Evolutionary conservation across 2,113 vertebrate genomes (phyloP).

Genomic region (Rhinolophus sinicus): DNA sequence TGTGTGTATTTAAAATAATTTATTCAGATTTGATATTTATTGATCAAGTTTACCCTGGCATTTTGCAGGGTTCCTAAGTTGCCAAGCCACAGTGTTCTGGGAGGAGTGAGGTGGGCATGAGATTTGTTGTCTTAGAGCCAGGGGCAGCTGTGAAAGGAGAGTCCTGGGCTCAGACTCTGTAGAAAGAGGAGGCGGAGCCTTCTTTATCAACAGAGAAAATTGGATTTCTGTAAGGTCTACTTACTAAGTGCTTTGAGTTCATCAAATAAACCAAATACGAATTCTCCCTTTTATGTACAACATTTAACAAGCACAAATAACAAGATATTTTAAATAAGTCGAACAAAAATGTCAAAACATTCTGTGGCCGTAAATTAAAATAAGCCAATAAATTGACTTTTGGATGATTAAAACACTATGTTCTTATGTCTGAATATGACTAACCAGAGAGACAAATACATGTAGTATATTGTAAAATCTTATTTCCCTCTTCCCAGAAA

Average conservation of each 20-base stretch:
- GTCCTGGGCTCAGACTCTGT: neutral
- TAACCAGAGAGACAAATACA: neutral
- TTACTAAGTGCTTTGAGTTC: neutral
- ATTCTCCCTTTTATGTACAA: neutral
- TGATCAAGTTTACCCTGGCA: neutral
- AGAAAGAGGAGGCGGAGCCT: neutral
- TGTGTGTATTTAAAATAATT: neutral
- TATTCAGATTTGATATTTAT: neutral
- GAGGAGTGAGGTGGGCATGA: neutral
- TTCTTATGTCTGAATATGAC: neutral
- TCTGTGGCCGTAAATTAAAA: neutral
- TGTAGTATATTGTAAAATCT: neutral
- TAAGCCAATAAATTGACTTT: neutral
- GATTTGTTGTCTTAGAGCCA: neutral
- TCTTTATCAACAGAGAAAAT: neutral
- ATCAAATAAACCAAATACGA: neutral
- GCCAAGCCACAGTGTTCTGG: neutral
- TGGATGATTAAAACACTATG: neutral
- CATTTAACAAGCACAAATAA: conserved; percentile 37
- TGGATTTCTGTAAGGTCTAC: neutral
- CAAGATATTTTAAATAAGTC: neutral
- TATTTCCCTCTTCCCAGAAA: conserved; percentile 19
- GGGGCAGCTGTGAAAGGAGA: neutral
- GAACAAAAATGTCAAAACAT: neutral
- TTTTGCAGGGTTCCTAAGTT: neutral